Evolutionary conservation across 2,888 invertebrate species (phyloP), one percentile per base, ranked within the genome.

Genomic region (Cosmia pyralina): DNA sequence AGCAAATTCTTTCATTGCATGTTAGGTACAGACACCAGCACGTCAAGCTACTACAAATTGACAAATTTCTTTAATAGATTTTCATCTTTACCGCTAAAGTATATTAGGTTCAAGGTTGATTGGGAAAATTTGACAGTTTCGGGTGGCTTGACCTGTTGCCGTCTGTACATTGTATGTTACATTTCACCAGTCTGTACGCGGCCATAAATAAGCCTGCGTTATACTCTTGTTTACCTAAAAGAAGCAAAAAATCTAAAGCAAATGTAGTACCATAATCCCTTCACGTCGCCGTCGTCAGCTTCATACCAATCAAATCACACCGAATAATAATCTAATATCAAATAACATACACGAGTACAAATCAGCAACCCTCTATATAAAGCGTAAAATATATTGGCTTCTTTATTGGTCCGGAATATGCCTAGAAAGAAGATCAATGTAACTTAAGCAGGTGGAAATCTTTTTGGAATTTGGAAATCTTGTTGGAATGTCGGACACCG

Each of bases 401-500:
- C n/a, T n/a, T 13, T 15, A 17, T 41, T 52, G 10, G 10, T 19
- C 10, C 17, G 19, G 10, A 59, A 50, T 48, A 52, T 15, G 11
- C 1, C 15, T 7, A 34, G 52, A 59, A 38, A 72, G 11, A 57
- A 67, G 15, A 58, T 48, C 15, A 50, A 71, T 53, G 15, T 46
- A 28, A 15, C 22, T 11, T 17, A 6, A 34, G 44, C 22, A 34
- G 0, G 28, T 55, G 4, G 34, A 34, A 34, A 3, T 34, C 34
- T 3, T 4, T 3, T 34, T 34, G 2, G 19, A 55, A 55, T 66
- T 60, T 44, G 38, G 17, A 38, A 79, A 75, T 70, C 38, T 75
- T 44, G 58, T 69, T 28, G 50, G 57, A 60, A 19, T 53, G 5
- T 41, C 44, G 15, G 66, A 72, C 65, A 63, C 50, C 52, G 55